A percentile compares a stretch with the other conserved stretches of the same genome.
phyloP scores from a whole-genome alignment of 1,140 invertebrate species.

The Theocolax elegans region DNA sequence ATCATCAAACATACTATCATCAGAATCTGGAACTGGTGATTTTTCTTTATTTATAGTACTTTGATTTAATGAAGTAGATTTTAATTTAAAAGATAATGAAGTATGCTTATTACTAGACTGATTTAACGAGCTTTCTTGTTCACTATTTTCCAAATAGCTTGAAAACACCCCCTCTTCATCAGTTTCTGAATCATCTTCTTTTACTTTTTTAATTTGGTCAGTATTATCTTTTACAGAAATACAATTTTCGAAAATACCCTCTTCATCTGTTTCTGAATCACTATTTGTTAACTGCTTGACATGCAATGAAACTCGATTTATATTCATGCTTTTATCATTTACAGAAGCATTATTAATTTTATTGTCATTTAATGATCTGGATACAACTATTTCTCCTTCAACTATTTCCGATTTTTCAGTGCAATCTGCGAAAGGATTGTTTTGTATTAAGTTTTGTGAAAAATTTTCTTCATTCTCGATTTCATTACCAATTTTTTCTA shows the following conservation, averaged over 20 bases:
- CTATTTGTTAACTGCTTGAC: too few species aligned
- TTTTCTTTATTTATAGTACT: neutral
- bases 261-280: constrained; percentile 18
- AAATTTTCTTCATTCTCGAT: constrained; percentile 24
- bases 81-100: neutral
- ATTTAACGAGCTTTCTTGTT: neutral
- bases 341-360: neutral
- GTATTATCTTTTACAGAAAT: neutral
- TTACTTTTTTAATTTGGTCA: neutral
- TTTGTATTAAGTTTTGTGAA: constrained; percentile 34
- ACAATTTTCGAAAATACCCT: neutral
- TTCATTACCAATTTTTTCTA: neutral
- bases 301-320: too few species aligned
- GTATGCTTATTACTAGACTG: neutral
- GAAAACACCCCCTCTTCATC: constrained; percentile 38
- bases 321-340: neutral
- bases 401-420: constrained; percentile 19
- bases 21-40: constrained; percentile 4
- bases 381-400: too few species aligned
- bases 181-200: constrained; percentile 28
- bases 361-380: too few species aligned
- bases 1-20: constrained; percentile 22
- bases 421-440: constrained; percentile 12
- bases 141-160: constrained; percentile 1
- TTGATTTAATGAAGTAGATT: neutral